These are phyloP conservation scores for Chionodraco myersi DNA, from an alignment of 2,113 vertebrate genomes.

Conservation along the genomic window DNA sequence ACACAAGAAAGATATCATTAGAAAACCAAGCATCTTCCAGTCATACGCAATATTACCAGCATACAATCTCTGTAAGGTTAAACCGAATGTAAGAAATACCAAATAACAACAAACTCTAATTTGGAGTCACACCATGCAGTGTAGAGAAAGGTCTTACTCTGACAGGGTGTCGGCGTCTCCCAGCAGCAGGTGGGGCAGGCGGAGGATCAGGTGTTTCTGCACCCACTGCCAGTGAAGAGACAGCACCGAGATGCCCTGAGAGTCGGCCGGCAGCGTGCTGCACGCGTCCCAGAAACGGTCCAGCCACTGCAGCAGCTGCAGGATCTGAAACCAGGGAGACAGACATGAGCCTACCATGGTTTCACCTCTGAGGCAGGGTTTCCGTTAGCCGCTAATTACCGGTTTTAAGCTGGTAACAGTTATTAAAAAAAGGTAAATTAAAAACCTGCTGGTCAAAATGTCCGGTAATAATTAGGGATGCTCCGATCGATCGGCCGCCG, in stretches of 20 bases:
- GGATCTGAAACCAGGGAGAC: slow-evolving; percentile 65
- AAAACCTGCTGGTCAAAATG: too few species aligned
- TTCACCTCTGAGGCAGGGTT: too few species aligned
- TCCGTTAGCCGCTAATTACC: too few species aligned
- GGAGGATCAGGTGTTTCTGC: slow-evolving; percentile 89
- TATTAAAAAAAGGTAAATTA: too few species aligned
- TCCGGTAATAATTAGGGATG: too few species aligned
- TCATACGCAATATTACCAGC: not conserved
- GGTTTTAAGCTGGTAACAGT: too few species aligned
- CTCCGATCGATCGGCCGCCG: too few species aligned
- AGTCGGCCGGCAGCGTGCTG: slow-evolving; percentile 85
- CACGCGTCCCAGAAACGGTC: slow-evolving; percentile 92
- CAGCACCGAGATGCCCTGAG: slow-evolving; percentile 87
- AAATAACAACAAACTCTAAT: not conserved
- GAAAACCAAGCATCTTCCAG: too few species aligned
- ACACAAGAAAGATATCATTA: too few species aligned
- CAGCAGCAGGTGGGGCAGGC: slow-evolving; percentile 87
- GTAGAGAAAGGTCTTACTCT: slow-evolving; percentile 81
- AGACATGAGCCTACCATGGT: not conserved
- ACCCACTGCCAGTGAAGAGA: slow-evolving; percentile 98
- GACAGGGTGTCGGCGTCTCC: slow-evolving; percentile 82
- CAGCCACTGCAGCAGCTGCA: slow-evolving; percentile 86
- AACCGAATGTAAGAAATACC: not conserved
- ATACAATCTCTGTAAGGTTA: not conserved
- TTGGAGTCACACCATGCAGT: not conserved